Conservation (phyloP, 2,113 vertebrate genomes). For the Epinephelus lanceolatus region DNA sequence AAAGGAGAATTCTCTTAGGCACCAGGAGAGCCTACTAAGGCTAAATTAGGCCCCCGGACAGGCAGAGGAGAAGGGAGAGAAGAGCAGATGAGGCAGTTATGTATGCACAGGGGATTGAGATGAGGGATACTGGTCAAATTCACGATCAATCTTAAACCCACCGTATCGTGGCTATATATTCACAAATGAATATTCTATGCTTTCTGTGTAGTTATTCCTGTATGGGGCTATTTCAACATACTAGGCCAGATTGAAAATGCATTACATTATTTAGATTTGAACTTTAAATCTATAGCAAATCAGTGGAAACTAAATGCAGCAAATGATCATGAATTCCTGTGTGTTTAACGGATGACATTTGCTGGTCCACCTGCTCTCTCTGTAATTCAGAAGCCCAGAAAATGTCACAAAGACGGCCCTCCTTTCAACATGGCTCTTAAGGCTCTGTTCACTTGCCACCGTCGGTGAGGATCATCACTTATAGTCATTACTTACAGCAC, state of each 20-base stretch:
- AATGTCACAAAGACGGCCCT: slow-evolving; percentile 77
- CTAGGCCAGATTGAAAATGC: slow-evolving; percentile 48
- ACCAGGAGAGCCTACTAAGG: slow-evolving; percentile 82
- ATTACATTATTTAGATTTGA: slow-evolving; percentile 34
- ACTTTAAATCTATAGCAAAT: slow-evolving; percentile 36
- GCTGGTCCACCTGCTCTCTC: slow-evolving; percentile 57
- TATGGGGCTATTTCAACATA: slow-evolving; percentile 30
- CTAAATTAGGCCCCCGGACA: slow-evolving; percentile 85
- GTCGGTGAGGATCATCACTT: slow-evolving; percentile 72
- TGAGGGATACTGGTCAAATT: slow-evolving; percentile 83
- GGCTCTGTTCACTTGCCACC: slow-evolving; percentile 53
- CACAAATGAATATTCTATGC: slow-evolving; percentile 57
- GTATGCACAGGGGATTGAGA: slow-evolving; percentile 80
- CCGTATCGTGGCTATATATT: slow-evolving; percentile 52
- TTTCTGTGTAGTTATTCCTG: slow-evolving; percentile 51
- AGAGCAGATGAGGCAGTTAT: slow-evolving; percentile 80
- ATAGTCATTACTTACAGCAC: slow-evolving; percentile 76
- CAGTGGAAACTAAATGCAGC: slow-evolving; percentile 17
- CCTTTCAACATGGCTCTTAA: slow-evolving; percentile 70
- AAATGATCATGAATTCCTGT: slow-evolving; percentile 47
- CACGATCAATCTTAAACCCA: slow-evolving; percentile 77
- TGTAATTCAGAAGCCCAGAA: slow-evolving; percentile 72
- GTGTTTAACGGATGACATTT: slow-evolving; percentile 69
- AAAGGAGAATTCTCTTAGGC: slow-evolving; percentile 86
- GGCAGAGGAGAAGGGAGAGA: slow-evolving; percentile 77